Base-by-base conservation (phyloP, 1,140 invertebrate species). In the Trichonephila inaurata region DNA sequence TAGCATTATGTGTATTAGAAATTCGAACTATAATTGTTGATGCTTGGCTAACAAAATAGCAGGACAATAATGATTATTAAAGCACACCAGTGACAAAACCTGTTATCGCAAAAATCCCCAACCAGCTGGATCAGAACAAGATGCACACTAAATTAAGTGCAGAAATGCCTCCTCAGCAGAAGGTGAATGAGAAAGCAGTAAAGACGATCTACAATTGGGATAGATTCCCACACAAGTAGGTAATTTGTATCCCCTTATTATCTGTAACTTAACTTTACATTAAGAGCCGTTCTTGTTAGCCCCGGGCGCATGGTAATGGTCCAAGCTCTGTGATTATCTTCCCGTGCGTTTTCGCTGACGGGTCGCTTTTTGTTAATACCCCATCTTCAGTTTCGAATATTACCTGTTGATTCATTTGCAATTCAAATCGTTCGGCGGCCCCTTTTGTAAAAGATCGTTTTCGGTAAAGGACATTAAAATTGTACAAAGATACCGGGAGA, bases 181-280 rank as follows among this genome's bases (percentile, higher is more conserved):
- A 64, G 18, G 62, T n/a, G 64, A 24, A 10, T n/a, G 24, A 66
- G 24, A n/a, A 7, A 16, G 21, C 21, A n/a, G 24, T 10, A n/a
- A 10, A n/a, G 24, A 24, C 64, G 24, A n/a, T n/a, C 19, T 66
- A 19, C 7, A 72, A 72, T 24, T 72, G 69, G 28, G 69, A 72
- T 28, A 28, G 69, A 24, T 72, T 72, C 69, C 69, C 69, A 72
- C 69, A 72, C 69, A 72, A 33, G 69, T 28, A 28, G 69, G 28
- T 16, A 28, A 72, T 72, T 72, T 72, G 69, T 72, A 33, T 72
- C 69, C 69, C 28, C 69, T 72, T 33, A 72, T 72, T 72, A 72
- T 72, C 69, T 72, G 69, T 72, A 72, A 72, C 69, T 72, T 72
- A 72, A 72, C 69, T 72, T 72, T 72, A 72, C 24, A 72, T 72